Percentiles rank a stretch among this genome's conserved stretches.
These are phyloP conservation scores for Leptinotarsa haldemani DNA, from an alignment of 2,888 invertebrate species.

Conservation along the genomic window DNA sequence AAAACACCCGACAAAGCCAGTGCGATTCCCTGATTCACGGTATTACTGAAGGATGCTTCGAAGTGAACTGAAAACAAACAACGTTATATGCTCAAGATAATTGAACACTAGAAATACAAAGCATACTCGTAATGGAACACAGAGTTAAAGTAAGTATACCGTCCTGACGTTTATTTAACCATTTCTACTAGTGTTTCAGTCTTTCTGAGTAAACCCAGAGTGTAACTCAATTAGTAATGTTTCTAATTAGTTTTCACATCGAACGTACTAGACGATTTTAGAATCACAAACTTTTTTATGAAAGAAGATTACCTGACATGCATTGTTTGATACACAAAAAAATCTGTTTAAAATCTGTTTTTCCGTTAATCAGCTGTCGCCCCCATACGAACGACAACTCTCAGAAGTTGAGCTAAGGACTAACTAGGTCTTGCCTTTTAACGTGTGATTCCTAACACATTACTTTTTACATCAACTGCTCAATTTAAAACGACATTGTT, in stretches of 20 bases:
- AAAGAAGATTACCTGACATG: too few relatives aligned
- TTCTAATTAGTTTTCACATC: conserved; percentile 1
- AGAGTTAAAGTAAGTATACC: conserved; percentile 5
- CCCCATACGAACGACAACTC: too few relatives aligned
- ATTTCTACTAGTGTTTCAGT: background rate
- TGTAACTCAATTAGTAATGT: conserved; percentile 1
- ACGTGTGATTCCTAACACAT: too few relatives aligned
- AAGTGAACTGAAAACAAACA: background rate
- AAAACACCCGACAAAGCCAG: background rate
- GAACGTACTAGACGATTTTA: background rate
- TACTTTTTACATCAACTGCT: background rate
- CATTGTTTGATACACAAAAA: background rate
- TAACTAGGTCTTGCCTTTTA: too few relatives aligned
- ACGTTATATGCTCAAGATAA: background rate
- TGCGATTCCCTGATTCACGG: background rate
- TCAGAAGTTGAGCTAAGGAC: too few relatives aligned
- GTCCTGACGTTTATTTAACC: background rate
- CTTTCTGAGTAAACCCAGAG: background rate
- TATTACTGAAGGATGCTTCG: background rate
- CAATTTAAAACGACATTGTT: too few relatives aligned
- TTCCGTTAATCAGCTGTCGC: too few relatives aligned
- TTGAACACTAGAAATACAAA: conserved; percentile 8
- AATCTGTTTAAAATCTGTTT: too few relatives aligned
- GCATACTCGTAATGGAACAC: background rate
- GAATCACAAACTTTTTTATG: background rate